Evolutionary conservation across 2,113 vertebrate genomes (phyloP), one percentile per base, ranked within the genome.

Genomic region (Chaenocephalus aceratus): DNA sequence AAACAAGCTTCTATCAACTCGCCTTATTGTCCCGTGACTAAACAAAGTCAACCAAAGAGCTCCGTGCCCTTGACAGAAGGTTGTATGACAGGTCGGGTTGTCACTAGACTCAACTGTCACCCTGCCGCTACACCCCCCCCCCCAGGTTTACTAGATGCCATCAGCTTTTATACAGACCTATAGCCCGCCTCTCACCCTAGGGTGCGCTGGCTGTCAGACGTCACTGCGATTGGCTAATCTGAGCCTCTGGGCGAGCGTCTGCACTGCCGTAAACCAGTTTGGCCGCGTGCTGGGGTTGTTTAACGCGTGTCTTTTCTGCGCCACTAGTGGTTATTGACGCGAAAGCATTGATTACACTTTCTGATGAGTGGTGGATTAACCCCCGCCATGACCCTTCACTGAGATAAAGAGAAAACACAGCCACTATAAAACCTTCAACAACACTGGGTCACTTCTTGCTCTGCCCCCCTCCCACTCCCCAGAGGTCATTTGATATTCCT

Each of bases 401-500:
- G 45, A 72, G 82, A 79, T 78, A 49, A 65, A 51, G 59, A 36
- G 36, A 68, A 46, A 54, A 86, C 52, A 15, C 23, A 67, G 70
- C 16, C 72, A 12, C 14, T 63, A 53, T 52, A 44, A 86, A 81
- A 86, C 76, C 86, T 82, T 79, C 78, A 83, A 72, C 66, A 86
- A 63, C 73, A 84, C 82, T 63, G 83, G 83, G 83, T 82, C 87
- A 90, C 84, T 86, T 87, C 86, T 84, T 87, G 72, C 41, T 89
- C 86, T 87, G 69, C 16, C 26, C 26, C 71, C 63, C 44, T 57
- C 54, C 46, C 77, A 53, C 12, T 87, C 90, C 82, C 86, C 69
- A 45, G 73, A 82, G 89, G 92, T 92, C 89, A 93, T 86, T 79
- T 84, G 91, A 92, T 90, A 92, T 87, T 65, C 84, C 70, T 77